Evolutionary conservation across 1,140 invertebrate species (phyloP).

Genomic region (Drosophila lacteicornis): DNA sequence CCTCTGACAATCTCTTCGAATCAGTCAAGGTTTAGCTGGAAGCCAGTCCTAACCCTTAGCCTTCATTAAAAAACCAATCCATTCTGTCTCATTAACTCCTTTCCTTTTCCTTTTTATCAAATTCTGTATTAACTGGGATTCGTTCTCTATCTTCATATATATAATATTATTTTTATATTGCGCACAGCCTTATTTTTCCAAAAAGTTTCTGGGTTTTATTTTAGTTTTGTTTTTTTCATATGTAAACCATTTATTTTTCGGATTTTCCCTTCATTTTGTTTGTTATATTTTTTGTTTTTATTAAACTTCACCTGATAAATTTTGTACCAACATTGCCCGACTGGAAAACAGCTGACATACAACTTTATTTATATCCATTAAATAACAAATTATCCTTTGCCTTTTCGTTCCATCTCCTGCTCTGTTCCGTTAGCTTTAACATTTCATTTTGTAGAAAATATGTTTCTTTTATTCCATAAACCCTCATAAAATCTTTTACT

Average conservation of each 20-base stretch:
- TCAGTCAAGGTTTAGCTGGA: conserved; percentile 44
- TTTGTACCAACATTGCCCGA: conserved; percentile 77
- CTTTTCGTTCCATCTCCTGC: conserved; percentile 6
- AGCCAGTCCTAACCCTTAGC: conserved; percentile 5
- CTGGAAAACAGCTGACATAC: conserved; percentile 45
- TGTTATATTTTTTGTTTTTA: conserved; percentile 23
- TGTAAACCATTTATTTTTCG: conserved; percentile 53
- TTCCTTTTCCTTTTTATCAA: background rate
- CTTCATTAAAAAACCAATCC: conserved; percentile 11
- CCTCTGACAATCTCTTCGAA: conserved; percentile 7
- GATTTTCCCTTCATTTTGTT: conserved; percentile 16
- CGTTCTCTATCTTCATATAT: conserved; percentile 28
- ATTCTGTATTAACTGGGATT: conserved; percentile 29
- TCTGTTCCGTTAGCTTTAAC: conserved; percentile 40
- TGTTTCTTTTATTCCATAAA: conserved; percentile 16
- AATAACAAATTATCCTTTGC: conserved; percentile 24
- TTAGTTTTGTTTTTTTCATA: conserved; percentile 15
- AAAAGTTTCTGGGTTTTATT: conserved; percentile 48
- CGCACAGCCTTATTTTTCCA: conserved; percentile 78
- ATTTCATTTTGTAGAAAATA: conserved; percentile 55
- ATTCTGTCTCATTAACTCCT: background rate
- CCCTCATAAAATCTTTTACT: conserved; percentile 15
- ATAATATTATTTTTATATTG: conserved; percentile 59
- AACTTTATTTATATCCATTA: conserved; percentile 27
- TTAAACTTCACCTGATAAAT: conserved; percentile 73